Evolutionary conservation across 2,113 vertebrate genomes (phyloP).

Genomic region (Triplophysa tibetana): DNA sequence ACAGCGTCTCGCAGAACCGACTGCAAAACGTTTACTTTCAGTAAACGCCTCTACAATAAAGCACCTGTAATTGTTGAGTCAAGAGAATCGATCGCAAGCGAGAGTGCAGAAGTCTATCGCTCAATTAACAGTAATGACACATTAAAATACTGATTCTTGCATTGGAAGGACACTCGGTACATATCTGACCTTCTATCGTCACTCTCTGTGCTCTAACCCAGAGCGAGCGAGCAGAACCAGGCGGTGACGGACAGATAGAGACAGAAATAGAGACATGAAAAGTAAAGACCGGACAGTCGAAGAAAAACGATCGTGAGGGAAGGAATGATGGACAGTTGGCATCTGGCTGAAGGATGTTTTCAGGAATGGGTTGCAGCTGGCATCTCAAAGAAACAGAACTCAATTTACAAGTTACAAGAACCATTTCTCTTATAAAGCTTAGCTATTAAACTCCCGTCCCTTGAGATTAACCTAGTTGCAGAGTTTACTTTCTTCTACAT

Average conservation of each 20-base stretch:
- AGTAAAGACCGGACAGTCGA: background rate
- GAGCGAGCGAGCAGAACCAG: background rate
- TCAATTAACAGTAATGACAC: background rate
- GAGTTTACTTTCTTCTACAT: no score
- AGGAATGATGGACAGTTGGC: slow-evolving; percentile 19
- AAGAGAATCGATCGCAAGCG: background rate
- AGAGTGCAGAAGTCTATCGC: background rate
- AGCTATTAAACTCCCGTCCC: no score
- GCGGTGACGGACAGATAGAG: background rate
- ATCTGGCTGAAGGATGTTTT: slow-evolving; percentile 24
- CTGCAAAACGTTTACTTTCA: background rate
- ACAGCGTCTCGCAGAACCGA: background rate
- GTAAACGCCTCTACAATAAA: slow-evolving; percentile 26
- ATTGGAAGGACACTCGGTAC: background rate
- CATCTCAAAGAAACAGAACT: background rate
- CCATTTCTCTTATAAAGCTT: no score
- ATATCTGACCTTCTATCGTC: background rate
- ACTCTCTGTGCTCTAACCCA: background rate
- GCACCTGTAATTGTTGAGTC: slow-evolving; percentile 1
- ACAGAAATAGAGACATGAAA: slow-evolving; percentile 25
- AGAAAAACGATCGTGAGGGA: background rate
- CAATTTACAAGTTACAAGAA: background rate
- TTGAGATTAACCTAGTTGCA: no score
- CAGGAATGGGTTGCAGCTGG: slow-evolving; percentile 5
- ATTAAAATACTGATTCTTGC: background rate